A percentile compares a stretch with the other conserved stretches of the same genome.
Conservation (phyloP, 2,113 vertebrate species). For the Tenebrosternarchus preto region DNA sequence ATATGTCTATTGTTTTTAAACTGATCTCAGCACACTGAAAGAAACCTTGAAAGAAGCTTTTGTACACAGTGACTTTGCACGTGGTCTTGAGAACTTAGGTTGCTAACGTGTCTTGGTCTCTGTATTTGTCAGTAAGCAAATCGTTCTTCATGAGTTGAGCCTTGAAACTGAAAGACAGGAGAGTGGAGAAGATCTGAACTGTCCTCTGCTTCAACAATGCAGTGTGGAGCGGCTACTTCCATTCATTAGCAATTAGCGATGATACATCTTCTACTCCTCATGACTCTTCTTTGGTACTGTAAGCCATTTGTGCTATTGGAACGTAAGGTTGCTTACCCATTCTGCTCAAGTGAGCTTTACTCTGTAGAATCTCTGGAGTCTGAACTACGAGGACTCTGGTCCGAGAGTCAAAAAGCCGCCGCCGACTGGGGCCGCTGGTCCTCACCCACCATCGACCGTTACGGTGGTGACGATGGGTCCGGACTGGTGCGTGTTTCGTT, state of each 20-base stretch:
- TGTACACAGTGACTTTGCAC: neutral
- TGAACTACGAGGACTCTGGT: too few relatives aligned
- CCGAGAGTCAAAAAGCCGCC: too few relatives aligned
- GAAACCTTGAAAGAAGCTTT: neutral
- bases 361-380: too few relatives aligned
- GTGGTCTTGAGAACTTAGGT: neutral
- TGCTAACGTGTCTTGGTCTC: too few relatives aligned
- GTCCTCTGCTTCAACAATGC: neutral
- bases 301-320: neutral
- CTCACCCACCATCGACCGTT: too few relatives aligned
- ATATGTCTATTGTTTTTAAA: neutral
- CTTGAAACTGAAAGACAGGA: constrained; percentile 1
- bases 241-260: neutral
- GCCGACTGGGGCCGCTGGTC: too few relatives aligned
- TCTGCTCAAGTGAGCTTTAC: too few relatives aligned
- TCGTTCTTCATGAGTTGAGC: neutral
- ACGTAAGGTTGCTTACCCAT: neutral
- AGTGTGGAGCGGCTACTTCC: neutral
- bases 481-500: neutral
- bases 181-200: neutral
- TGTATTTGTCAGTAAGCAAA: too few relatives aligned
- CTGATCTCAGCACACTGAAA: neutral
- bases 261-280: neutral
- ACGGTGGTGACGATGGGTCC: neutral
- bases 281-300: neutral